A percentile compares a stretch with the other conserved stretches of the same genome.
These are phyloP conservation scores for Nesoenas mayeri DNA, from an alignment of 2,113 vertebrate species.

Conservation along the genomic window DNA sequence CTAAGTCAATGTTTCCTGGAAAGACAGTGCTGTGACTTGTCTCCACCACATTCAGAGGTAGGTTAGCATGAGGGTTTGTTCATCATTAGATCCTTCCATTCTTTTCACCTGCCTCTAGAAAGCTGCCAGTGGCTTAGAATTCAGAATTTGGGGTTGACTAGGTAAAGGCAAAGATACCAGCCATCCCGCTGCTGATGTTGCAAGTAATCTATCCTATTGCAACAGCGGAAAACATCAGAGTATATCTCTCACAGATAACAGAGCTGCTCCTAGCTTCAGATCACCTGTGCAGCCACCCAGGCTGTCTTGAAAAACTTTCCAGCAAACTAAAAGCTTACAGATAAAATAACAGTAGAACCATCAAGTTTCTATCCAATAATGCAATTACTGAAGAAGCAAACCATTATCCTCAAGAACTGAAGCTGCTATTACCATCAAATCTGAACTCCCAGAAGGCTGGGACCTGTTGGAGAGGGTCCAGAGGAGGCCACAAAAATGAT, in stretches of 20 bases:
- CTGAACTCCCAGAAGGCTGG: neutral
- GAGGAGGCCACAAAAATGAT: no score
- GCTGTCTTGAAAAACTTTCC: neutral
- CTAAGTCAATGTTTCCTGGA: neutral
- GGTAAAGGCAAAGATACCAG: neutral
- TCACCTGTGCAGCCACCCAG: neutral
- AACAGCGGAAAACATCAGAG: fast-evolving
- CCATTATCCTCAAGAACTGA: neutral
- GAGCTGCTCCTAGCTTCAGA: neutral
- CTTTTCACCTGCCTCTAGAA: neutral
- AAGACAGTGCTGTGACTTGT: neutral
- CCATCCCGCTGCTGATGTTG: neutral
- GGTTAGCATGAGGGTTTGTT: neutral
- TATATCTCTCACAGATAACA: neutral
- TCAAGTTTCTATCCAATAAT: neutral
- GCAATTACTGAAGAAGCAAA: neutral
- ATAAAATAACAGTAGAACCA: neutral
- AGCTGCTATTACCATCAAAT: neutral
- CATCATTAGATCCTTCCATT: neutral
- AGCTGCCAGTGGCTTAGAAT: neutral
- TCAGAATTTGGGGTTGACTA: neutral
- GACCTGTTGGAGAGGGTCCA: no score
- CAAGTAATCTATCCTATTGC: neutral
- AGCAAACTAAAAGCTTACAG: neutral
- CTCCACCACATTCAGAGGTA: neutral